Base-by-base conservation (phyloP, 2,113 vertebrate species). In the Cavia aperea region DNA sequence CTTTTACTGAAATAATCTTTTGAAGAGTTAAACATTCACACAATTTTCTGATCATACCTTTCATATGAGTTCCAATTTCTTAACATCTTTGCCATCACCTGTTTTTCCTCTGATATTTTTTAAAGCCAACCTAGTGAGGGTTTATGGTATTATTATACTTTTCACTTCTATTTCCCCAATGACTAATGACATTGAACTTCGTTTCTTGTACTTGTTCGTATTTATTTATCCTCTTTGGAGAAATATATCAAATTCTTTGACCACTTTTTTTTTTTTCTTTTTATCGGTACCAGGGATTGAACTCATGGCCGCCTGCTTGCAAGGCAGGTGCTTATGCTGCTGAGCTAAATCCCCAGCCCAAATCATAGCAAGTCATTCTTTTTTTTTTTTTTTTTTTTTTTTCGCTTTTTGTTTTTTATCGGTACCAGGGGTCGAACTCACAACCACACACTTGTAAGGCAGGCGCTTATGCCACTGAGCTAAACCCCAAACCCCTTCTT, bases 231-330 rank as follows among this genome's bases (percentile, higher is more conserved):
- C 91, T 86, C 75, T 91, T 63, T 92, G 58, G 33, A 91, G 46
- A 92, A 94, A 81, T 84, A 43, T 60, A 43, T 84, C 15, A 93
- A 85, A 7, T 49, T 49, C 4, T 91, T 93, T 84, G 72, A 63
- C 65, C 21, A 85, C 81, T 92, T 84, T 86, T 89, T 39, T 39
- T 39, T 39, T 39, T 39, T 39, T 39, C 39, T 39, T 39, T 39
- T 39, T 39, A 39, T 39, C 39, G 39, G 39, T 39, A 39, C 39
- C 39, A 39, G 39, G 39, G 39, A 39, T 39, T 3, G 39, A 39
- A 39, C 39, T 39, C 39, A 39, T 39, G 39, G 39, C 39, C 39
- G 39, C 39, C 39, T 39, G 39, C 39, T 39, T 39, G 39, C 39
- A 39, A 39, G 39, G 39, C 39, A 39, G 39, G 39, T 39, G 39